phyloP scores from a whole-genome alignment of 2,113 vertebrate species.

The Alethe castanea region DNA sequence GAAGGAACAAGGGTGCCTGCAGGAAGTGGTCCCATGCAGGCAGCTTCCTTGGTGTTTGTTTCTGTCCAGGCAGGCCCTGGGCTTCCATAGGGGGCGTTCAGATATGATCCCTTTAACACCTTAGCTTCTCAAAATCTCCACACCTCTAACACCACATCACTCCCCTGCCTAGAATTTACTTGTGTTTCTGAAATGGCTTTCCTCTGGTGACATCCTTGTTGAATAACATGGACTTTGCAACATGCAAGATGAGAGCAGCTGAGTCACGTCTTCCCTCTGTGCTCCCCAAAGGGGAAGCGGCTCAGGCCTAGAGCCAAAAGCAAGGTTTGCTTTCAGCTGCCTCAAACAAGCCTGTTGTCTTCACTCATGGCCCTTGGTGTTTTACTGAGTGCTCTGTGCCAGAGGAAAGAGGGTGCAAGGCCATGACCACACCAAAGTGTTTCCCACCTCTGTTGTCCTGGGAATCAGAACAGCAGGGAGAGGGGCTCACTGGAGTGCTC shows the following conservation, averaged over 20 bases:
- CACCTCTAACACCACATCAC: background rate
- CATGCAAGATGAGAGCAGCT: rapidly evolving
- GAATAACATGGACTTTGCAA: background rate
- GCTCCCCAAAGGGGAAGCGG: background rate
- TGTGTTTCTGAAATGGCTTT: background rate
- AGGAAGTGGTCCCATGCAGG: background rate
- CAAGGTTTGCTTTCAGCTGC: background rate
- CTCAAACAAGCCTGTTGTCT: background rate
- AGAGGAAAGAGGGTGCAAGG: background rate
- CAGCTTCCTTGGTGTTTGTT: background rate
- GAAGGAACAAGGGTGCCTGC: rapidly evolving
- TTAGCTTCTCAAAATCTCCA: background rate
- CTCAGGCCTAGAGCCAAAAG: background rate
- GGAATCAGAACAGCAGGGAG: background rate
- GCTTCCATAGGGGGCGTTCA: background rate
- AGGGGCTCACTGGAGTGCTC: background rate
- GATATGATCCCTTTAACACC: background rate
- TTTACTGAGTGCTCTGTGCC: background rate
- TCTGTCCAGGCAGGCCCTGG: background rate
- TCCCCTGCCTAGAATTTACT: background rate
- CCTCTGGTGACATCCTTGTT: background rate
- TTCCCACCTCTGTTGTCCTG: background rate
- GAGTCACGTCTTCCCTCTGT: background rate
- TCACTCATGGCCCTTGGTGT: rapidly evolving
- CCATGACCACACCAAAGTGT: background rate